A percentile compares a stretch with the other conserved stretches of the same genome.
These are phyloP conservation scores for Mallotus villosus DNA, from an alignment of 2,797 vertebrate genomes.

Conservation along the genomic window DNA sequence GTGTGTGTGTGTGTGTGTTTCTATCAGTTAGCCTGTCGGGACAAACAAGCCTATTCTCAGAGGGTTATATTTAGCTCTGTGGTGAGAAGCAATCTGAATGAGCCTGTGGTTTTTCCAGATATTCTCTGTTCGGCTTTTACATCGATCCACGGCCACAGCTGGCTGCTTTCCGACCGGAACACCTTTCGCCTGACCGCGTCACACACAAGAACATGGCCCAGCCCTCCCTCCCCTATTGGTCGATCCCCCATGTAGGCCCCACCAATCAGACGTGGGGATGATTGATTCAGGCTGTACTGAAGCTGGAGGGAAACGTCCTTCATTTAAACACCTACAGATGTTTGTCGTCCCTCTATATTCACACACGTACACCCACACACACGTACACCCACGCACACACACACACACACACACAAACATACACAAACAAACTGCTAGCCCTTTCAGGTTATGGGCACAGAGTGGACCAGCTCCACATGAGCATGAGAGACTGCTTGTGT, in stretches of 20 bases:
- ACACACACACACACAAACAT: too few species aligned
- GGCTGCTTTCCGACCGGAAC: constrained; percentile 13
- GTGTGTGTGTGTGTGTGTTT: constrained; percentile 24
- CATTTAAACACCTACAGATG: background rate
- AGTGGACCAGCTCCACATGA: too few species aligned
- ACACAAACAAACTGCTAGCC: too few species aligned
- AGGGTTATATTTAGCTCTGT: constrained; percentile 58
- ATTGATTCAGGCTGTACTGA: background rate
- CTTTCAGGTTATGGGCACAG: too few species aligned
- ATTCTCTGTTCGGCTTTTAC: constrained; percentile 43
- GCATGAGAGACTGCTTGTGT: background rate
- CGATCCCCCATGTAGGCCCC: background rate
- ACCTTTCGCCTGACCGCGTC: constrained; percentile 4
- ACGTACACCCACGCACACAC: too few species aligned
- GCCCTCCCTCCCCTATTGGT: background rate
- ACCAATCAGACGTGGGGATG: background rate
- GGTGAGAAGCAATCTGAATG: constrained; percentile 63
- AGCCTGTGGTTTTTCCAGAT: constrained; percentile 48
- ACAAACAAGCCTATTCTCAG: constrained; percentile 56
- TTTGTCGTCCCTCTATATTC: background rate
- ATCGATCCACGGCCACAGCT: constrained; percentile 47
- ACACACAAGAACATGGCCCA: background rate
- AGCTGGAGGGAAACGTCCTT: background rate
- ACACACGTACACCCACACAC: too few species aligned
- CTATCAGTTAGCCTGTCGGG: constrained; percentile 25